These are phyloP conservation scores for Oithona nana DNA, from an alignment of 2,888 invertebrate species.

Conservation along the genomic window DNA sequence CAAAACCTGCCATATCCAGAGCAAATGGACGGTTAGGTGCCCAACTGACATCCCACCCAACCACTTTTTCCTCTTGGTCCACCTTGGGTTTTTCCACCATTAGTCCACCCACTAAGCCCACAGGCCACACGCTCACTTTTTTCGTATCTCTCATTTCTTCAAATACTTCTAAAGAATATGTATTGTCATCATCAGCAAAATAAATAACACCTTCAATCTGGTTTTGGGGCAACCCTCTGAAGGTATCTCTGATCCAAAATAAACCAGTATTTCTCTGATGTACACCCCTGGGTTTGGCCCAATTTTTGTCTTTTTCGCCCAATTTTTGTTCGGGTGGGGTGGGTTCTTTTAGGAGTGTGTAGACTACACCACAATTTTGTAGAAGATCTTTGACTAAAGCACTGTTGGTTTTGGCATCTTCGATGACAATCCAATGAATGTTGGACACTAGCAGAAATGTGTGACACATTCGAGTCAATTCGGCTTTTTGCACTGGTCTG, in stretches of 20 bases:
- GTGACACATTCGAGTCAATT: constrained; percentile 58
- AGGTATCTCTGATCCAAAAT: constrained; percentile 46
- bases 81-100: constrained; percentile 62
- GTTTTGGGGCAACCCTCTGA: constrained; percentile 34
- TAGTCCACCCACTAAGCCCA: constrained; percentile 85
- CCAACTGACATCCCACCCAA: constrained; percentile 56
- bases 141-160: constrained; percentile 66
- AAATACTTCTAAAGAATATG: constrained; percentile 72
- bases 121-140: constrained; percentile 79
- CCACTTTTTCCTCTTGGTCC: constrained; percentile 29
- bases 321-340: constrained; percentile 52
- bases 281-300: constrained; percentile 68
- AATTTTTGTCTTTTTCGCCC: constrained; percentile 45
- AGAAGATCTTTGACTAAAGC: constrained; percentile 51
- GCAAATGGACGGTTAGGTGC: constrained; percentile 79
- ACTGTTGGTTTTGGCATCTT: constrained; percentile 46
- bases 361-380: constrained; percentile 41
- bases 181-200: constrained; percentile 94
- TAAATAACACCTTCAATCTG: constrained; percentile 55
- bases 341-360: constrained; percentile 43
- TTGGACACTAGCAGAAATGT: constrained; percentile 67
- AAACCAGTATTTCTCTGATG: constrained; percentile 72
- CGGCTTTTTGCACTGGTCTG: constrained; percentile 76
- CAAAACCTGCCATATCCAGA: constrained; percentile 95
- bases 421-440: constrained; percentile 80